A percentile compares a stretch with the other conserved stretches of the same genome.
Evolutionary conservation across 2,797 vertebrate species (phyloP).

Genomic region (Lacerta bilineata): DNA sequence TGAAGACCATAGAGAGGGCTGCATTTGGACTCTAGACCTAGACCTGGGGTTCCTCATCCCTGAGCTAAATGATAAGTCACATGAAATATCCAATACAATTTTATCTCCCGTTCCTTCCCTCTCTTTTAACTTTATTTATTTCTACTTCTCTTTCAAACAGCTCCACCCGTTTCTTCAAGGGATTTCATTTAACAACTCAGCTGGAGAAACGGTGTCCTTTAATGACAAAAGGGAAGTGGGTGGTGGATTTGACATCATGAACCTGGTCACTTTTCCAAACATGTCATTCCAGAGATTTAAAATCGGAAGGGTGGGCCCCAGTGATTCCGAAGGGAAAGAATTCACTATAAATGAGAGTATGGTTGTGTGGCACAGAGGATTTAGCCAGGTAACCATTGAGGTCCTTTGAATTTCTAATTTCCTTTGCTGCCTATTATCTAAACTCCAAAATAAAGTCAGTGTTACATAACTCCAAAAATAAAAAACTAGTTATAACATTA

Average conservation of each 20-base stretch:
- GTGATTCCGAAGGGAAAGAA: background rate
- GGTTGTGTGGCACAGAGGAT: background rate
- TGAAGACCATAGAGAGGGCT: too few species aligned
- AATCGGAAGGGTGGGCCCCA: background rate
- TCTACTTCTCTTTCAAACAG: background rate
- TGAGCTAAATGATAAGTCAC: too few species aligned
- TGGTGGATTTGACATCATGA: constrained; percentile 7
- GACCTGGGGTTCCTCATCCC: too few species aligned
- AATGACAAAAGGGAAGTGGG: background rate
- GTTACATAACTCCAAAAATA: background rate
- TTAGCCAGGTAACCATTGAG: background rate
- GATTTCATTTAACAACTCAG: constrained; percentile 16
- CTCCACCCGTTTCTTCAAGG: background rate
- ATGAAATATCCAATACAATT: background rate
- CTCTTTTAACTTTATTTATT: background rate
- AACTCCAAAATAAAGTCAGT: background rate
- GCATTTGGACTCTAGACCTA: too few species aligned
- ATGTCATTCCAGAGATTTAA: background rate
- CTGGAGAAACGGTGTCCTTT: background rate
- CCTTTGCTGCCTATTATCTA: background rate
- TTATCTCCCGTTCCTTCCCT: background rate
- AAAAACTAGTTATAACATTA: too few species aligned
- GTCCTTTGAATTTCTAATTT: too few species aligned
- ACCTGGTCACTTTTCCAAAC: background rate
- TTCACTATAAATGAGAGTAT: background rate